These are phyloP conservation scores for Chelonia mydas DNA, from an alignment of 2,797 vertebrate species.

Conservation along the genomic window DNA sequence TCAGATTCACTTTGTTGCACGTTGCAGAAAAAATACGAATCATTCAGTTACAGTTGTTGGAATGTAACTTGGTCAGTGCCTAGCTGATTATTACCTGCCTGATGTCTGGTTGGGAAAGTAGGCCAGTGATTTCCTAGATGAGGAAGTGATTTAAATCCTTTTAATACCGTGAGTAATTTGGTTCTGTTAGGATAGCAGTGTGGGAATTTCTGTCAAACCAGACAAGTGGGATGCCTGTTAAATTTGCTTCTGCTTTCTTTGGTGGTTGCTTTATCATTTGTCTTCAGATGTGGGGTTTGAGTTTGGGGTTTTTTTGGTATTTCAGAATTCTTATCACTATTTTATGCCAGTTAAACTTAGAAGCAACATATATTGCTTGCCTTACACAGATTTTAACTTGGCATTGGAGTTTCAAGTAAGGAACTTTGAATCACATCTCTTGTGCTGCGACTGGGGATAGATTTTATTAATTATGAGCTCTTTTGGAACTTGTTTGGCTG, in stretches of 20 bases:
- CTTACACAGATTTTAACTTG: slow-evolving; percentile 65
- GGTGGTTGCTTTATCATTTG: slow-evolving; percentile 61
- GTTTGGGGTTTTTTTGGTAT: not conserved
- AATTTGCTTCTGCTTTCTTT: slow-evolving; percentile 66
- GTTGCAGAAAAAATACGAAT: slow-evolving; percentile 29
- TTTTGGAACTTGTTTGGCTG: slow-evolving; percentile 49
- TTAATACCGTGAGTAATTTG: slow-evolving; percentile 39
- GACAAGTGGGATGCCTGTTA: slow-evolving; percentile 41
- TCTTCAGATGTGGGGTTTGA: slow-evolving; percentile 17
- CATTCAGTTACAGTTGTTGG: not conserved
- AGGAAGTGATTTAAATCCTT: not conserved
- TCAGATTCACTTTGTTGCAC: slow-evolving; percentile 4
- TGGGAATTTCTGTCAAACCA: slow-evolving; percentile 46
- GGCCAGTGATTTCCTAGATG: not conserved
- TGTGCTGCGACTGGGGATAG: slow-evolving; percentile 57
- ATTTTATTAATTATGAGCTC: slow-evolving; percentile 60
- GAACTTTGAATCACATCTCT: slow-evolving; percentile 62
- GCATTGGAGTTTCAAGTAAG: slow-evolving; percentile 62
- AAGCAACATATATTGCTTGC: slow-evolving; percentile 50
- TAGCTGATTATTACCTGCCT: slow-evolving; percentile 59
- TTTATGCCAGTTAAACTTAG: slow-evolving; percentile 47
- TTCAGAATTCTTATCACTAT: slow-evolving; percentile 48
- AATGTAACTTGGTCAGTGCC: slow-evolving; percentile 42
- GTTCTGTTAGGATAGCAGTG: slow-evolving; percentile 31
- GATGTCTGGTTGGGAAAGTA: slow-evolving; percentile 31